phyloP scores from a whole-genome alignment of 2,113 vertebrate genomes.

The Pomatorhinus ruficollis region DNA sequence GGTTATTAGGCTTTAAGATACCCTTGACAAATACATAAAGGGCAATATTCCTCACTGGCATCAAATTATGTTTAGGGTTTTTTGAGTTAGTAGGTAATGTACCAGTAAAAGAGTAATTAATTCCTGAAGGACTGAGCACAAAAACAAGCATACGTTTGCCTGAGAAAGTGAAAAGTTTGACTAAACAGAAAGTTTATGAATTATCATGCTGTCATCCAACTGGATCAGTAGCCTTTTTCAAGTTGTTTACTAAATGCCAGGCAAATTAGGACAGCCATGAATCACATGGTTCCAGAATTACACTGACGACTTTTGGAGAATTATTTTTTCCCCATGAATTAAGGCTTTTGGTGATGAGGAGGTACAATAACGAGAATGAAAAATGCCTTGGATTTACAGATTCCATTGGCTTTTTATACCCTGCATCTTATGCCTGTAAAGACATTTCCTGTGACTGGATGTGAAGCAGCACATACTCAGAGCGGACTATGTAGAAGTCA shows the following conservation, averaged over 20 bases:
- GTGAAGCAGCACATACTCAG: neutral
- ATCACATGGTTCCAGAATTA: constrained; percentile 13
- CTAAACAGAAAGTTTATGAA: neutral
- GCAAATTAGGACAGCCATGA: neutral
- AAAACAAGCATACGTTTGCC: neutral
- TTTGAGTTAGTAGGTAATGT: constrained; percentile 33
- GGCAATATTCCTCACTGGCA: neutral
- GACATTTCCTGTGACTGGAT: neutral
- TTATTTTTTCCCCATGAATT: neutral
- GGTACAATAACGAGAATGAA: neutral
- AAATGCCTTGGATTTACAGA: neutral
- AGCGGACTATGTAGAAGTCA: neutral
- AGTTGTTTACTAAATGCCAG: constrained; percentile 12
- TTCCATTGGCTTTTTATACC: neutral
- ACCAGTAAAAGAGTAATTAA: constrained; percentile 32
- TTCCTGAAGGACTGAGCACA: constrained; percentile 6
- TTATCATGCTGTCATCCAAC: neutral
- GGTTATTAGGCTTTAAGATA: constrained; percentile 38
- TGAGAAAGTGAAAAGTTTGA: constrained; percentile 30
- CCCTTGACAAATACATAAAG: constrained; percentile 34
- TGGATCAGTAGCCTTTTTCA: neutral
- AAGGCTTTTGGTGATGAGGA: neutral
- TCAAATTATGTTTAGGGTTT: neutral
- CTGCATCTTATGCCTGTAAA: neutral
- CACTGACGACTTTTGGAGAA: neutral